A percentile compares a stretch with the other conserved stretches of the same genome.
Evolutionary conservation across 2,113 vertebrate genomes (phyloP).

Genomic region (Orcinus orca): DNA sequence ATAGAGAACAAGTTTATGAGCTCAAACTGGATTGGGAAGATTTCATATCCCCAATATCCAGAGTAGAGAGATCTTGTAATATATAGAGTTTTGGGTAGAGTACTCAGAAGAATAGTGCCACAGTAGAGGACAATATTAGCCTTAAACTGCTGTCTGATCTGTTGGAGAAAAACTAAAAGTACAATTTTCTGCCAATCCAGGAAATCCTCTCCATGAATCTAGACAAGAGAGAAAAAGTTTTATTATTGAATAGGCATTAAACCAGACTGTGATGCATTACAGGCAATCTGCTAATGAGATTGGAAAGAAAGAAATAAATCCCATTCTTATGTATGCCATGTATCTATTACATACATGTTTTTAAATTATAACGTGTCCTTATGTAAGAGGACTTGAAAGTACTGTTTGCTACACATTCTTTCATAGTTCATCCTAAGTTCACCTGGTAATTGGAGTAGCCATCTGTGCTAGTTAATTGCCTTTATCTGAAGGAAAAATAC

Average conservation of each 20-base stretch:
- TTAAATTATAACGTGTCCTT: conserved; percentile 23
- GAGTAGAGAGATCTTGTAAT: background rate
- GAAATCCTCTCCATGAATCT: background rate
- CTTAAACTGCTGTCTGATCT: conserved; percentile 26
- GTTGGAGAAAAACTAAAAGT: background rate
- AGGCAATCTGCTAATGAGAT: conserved; percentile 21
- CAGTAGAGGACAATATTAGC: background rate
- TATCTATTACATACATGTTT: background rate
- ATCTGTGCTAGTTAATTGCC: conserved; percentile 49
- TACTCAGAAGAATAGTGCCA: background rate
- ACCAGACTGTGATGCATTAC: background rate
- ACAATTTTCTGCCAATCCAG: conserved; percentile 14
- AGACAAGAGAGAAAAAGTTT: conserved; percentile 40
- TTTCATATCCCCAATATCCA: background rate
- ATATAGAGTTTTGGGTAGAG: background rate
- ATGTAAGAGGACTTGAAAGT: conserved; percentile 28
- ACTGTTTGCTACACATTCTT: conserved; percentile 47
- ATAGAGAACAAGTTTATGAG: background rate
- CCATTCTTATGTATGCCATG: background rate
- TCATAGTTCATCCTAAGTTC: conserved; percentile 65
- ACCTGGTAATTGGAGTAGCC: conserved; percentile 43
- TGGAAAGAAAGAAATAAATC: conserved; percentile 48
- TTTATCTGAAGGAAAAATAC: conserved; percentile 58
- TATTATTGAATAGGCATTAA: conserved; percentile 29
- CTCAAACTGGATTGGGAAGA: background rate